These are phyloP conservation scores for Physeter macrocephalus DNA, from an alignment of 2,113 vertebrate species.

Conservation along the genomic window DNA sequence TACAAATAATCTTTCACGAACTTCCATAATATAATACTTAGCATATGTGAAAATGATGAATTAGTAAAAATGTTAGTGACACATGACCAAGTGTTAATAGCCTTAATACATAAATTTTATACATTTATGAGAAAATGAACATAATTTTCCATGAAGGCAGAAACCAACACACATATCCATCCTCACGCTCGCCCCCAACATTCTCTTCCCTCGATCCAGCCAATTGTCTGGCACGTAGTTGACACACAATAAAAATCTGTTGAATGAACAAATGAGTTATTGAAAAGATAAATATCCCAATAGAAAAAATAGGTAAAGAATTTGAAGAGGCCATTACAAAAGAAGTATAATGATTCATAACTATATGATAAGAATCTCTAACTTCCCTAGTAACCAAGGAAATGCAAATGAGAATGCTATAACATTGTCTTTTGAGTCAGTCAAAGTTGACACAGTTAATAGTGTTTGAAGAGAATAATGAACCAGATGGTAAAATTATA, in stretches of 20 bases:
- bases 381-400: background rate
- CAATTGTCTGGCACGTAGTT: background rate
- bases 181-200: background rate
- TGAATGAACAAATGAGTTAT: background rate
- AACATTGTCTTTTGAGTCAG: background rate
- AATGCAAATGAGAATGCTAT: background rate
- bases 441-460: background rate
- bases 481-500: background rate
- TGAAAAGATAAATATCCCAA: background rate
- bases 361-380: background rate
- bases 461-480: constrained; percentile 20
- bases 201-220: background rate
- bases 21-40: background rate
- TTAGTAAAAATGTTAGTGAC: background rate
- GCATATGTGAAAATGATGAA: background rate
- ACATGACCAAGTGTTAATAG: background rate
- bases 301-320: background rate
- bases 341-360: background rate
- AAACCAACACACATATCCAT: background rate
- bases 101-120: background rate
- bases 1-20: background rate
- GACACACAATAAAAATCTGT: background rate
- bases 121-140: background rate
- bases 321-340: background rate
- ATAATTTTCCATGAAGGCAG: background rate